Evolutionary conservation across 2,888 invertebrate genomes (phyloP).

Genomic region (Protonemura montana): DNA sequence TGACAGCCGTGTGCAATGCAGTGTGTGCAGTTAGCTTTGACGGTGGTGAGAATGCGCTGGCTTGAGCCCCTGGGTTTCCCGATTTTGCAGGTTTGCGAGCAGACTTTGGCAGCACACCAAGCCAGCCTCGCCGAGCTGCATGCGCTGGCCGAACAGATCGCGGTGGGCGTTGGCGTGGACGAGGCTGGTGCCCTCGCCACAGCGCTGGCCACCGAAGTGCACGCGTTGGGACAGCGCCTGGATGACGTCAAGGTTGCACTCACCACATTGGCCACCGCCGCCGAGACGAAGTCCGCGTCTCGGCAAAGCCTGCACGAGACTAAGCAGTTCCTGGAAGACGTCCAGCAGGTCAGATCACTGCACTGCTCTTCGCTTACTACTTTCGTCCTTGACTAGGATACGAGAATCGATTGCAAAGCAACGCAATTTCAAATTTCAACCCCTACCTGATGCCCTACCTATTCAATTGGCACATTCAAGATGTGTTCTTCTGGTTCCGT

Average conservation of each 20-base stretch:
- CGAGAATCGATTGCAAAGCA: neutral
- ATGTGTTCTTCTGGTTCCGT: neutral
- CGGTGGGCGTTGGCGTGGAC: constrained; percentile 78
- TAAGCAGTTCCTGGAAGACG: constrained; percentile 71
- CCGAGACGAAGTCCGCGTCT: constrained; percentile 71
- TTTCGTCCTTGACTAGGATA: too few species aligned
- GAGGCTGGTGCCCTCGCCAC: constrained; percentile 61
- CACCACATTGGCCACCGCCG: constrained; percentile 77
- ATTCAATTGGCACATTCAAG: neutral
- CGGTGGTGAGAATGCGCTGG: too few species aligned
- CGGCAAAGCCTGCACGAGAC: constrained; percentile 66
- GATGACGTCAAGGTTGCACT: constrained; percentile 80
- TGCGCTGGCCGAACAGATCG: constrained; percentile 78
- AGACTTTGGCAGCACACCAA: constrained; percentile 75
- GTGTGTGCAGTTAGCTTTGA: too few species aligned
- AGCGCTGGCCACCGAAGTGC: constrained; percentile 78
- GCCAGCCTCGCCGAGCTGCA: constrained; percentile 73
- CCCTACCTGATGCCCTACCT: neutral
- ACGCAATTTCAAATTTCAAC: constrained; percentile 3
- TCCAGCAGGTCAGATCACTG: constrained; percentile 81
- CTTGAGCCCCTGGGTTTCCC: neutral
- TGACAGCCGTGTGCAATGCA: too few species aligned
- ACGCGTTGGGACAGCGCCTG: constrained; percentile 75
- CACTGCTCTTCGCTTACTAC: too few species aligned
- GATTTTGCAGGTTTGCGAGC: constrained; percentile 73